Conservation (phyloP, 1,140 invertebrate genomes). For the Calliopsis andreniformis region DNA sequence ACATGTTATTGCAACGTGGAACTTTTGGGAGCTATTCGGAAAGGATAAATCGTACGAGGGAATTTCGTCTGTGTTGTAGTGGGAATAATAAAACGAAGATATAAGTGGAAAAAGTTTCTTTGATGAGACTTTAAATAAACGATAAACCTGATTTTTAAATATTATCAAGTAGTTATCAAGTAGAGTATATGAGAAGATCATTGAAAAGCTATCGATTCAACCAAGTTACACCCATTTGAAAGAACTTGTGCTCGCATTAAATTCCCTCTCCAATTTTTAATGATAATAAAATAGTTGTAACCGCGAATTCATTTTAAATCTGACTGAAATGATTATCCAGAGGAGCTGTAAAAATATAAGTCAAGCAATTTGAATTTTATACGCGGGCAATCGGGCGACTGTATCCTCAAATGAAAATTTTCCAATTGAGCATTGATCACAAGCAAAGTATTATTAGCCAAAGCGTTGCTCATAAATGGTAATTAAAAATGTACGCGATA, state of each 20-base stretch:
- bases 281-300: too few species aligned
- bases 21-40: constrained; percentile 3
- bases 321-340: not conserved
- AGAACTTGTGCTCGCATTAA: too few species aligned
- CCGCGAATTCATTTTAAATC: not conserved
- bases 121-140: too few species aligned
- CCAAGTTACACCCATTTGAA: not conserved
- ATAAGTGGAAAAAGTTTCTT: too few species aligned
- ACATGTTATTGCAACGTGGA: constrained; percentile 18
- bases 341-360: too few species aligned
- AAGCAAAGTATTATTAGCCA: constrained; percentile 15
- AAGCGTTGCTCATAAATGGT: constrained; percentile 53
- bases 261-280: not conserved
- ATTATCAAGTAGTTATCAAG: too few species aligned
- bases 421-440: constrained; percentile 20
- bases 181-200: too few species aligned
- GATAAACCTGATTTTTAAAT: too few species aligned
- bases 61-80: too few species aligned
- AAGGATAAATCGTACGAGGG: constrained; percentile 8
- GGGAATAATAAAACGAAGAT: too few species aligned
- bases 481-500: constrained; percentile 60
- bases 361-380: not conserved
- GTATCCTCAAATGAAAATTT: constrained; percentile 15
- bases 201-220: too few species aligned
- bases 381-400: too few species aligned